These are phyloP conservation scores for Myopa tessellatipennis DNA, from an alignment of 2,888 invertebrate species.

Conservation along the genomic window DNA sequence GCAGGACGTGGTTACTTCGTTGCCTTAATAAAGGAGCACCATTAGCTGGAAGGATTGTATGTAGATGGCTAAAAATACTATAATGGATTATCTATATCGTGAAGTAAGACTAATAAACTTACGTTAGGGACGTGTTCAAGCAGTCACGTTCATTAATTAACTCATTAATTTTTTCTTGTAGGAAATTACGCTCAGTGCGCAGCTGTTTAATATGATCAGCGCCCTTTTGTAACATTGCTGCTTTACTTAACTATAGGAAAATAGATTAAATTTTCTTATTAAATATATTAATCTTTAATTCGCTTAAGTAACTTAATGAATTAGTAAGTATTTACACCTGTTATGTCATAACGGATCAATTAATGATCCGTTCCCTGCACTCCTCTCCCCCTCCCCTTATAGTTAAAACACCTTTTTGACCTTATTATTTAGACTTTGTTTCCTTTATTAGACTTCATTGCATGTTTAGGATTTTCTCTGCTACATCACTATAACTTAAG, in stretches of 20 bases:
- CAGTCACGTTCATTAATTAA: constrained; percentile 90
- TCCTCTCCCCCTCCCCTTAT: too few relatives aligned
- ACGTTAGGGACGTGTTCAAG: constrained; percentile 92
- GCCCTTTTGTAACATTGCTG: constrained; percentile 96
- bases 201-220: constrained; percentile 94
- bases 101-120: constrained; percentile 48
- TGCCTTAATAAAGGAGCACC: constrained; percentile 94
- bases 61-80: constrained; percentile 80
- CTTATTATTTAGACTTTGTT: background rate
- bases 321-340: background rate
- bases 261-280: background rate
- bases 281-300: background rate
- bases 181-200: constrained; percentile 83
- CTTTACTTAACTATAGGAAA: constrained; percentile 82
- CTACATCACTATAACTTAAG: background rate
- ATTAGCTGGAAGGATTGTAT: constrained; percentile 93
- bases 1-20: constrained; percentile 89
- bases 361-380: too few relatives aligned
- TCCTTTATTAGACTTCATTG: background rate
- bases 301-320: background rate
- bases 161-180: constrained; percentile 90
- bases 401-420: too few relatives aligned
- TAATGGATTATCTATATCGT: background rate
- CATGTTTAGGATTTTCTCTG: background rate
- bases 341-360: background rate